phyloP scores from a whole-genome alignment of 2,888 invertebrate genomes.

The Eilema depressum region DNA sequence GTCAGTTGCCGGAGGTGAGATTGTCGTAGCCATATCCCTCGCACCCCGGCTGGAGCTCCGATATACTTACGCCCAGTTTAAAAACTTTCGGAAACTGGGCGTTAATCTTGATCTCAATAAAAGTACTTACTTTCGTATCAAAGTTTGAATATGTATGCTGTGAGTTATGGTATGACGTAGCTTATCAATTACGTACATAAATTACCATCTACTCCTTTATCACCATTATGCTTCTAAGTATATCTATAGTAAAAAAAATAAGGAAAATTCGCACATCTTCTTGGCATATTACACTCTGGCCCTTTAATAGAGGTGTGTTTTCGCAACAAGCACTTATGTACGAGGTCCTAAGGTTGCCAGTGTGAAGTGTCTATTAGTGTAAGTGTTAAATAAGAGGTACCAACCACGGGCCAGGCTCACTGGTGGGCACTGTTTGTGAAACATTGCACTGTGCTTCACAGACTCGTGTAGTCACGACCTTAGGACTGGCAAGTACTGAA shows the following conservation, averaged over 20 bases:
- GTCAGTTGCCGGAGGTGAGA: no score
- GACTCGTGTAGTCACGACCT: slow-evolving; percentile 45
- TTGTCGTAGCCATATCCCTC: no score
- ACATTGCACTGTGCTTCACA: slow-evolving; percentile 30
- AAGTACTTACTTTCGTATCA: no score
- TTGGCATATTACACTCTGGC: neutral
- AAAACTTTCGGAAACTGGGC: no score
- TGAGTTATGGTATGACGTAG: no score
- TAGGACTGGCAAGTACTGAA: slow-evolving; percentile 39
- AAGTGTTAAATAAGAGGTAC: slow-evolving; percentile 30
- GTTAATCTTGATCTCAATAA: no score
- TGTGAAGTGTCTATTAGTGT: neutral
- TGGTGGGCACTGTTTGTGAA: slow-evolving; percentile 36
- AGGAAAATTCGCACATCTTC: neutral
- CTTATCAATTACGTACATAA: no score
- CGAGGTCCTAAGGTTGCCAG: neutral
- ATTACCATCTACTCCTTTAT: no score
- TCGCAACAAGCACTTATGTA: neutral
- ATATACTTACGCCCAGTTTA: no score
- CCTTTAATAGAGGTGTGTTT: neutral
- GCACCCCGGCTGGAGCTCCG: no score
- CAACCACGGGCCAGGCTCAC: neutral
- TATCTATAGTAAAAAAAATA: neutral
- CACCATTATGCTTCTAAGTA: no score
- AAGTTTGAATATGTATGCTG: no score